Base-by-base conservation (phyloP, 35 echinoderm and acorn worm species). In the Diadema setosum region DNA sequence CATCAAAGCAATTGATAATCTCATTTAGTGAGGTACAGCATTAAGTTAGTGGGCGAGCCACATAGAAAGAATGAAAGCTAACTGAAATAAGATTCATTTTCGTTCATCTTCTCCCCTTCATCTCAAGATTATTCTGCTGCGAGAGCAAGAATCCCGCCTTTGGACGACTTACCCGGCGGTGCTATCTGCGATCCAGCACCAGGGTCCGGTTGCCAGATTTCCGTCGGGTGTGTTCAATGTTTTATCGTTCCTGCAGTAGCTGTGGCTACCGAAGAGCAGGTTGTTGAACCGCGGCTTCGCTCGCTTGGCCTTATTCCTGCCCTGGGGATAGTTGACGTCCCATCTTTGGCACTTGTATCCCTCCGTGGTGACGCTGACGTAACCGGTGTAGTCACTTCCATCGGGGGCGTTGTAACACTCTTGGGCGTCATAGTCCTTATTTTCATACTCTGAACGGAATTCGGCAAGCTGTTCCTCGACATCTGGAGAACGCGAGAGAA, bases 391-490 rank as follows among this genome's bases (percentile, higher is more conserved):
- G 65, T 87, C 85, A 9, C 18, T 0, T 12, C 85, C 85, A 17
- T 21, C 41, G 63, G 48, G 42, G 25, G 70, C 42, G 4, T 39
- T 87, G 85, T 87, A 87, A 65, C 85, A 87, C 63, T 87, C 85
- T 1, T 61, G 35, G 15, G 1, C 14, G 17, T 15, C 40, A n/a
- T 78, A 78, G 29, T 29, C 63, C n/a, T n/a, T n/a, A n/a, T n/a
- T n/a, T n/a, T n/a, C n/a, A n/a, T n/a, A n/a, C n/a, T n/a, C n/a
- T n/a, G n/a, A n/a, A n/a, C n/a, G n/a, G n/a, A n/a, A n/a, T n/a
- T n/a, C n/a, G n/a, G n/a, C n/a, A n/a, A n/a, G n/a, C n/a, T n/a
- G n/a, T n/a, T n/a, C n/a, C n/a, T n/a, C n/a, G n/a, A n/a, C n/a
- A n/a, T n/a, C n/a, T n/a, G n/a, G n/a, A n/a, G n/a, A n/a, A n/a